Evolutionary conservation across 1,140 invertebrate species (phyloP).

Genomic region (Physella acuta): DNA sequence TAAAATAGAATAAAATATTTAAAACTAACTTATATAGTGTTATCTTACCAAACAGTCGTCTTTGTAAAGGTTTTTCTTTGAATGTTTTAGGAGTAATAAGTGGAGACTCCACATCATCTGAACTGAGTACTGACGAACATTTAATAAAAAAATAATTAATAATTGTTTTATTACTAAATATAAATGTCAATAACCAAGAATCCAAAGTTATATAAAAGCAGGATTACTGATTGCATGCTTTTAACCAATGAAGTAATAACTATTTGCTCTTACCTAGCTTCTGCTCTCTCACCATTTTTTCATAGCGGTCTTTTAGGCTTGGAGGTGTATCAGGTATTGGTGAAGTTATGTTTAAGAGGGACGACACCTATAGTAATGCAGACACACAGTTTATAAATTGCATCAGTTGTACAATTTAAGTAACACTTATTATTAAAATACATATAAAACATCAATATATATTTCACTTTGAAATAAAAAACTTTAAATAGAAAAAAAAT

Average conservation of each 20-base stretch:
- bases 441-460: too few species aligned
- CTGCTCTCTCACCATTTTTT: conserved; percentile 25
- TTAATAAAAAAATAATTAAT: not conserved
- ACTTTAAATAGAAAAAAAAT: not conserved
- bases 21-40: too few species aligned
- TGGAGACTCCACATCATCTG: not conserved
- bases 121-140: not conserved
- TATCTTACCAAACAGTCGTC: conserved; percentile 14
- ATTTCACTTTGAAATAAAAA: too few species aligned
- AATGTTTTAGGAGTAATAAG: conserved; percentile 4
- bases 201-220: not conserved
- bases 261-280: conserved; percentile 1
- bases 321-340: conserved; percentile 20
- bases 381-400: too few species aligned
- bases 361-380: too few species aligned
- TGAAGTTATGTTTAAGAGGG: not conserved
- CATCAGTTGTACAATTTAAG: too few species aligned
- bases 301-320: conserved; percentile 19
- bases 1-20: too few species aligned
- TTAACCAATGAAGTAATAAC: not conserved
- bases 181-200: not conserved
- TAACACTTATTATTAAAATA: too few species aligned
- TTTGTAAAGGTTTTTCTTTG: not conserved
- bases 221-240: not conserved
- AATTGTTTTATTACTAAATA: not conserved